Conservation (phyloP, 2,797 vertebrate species). For the Hapalemur alaotrensis region DNA sequence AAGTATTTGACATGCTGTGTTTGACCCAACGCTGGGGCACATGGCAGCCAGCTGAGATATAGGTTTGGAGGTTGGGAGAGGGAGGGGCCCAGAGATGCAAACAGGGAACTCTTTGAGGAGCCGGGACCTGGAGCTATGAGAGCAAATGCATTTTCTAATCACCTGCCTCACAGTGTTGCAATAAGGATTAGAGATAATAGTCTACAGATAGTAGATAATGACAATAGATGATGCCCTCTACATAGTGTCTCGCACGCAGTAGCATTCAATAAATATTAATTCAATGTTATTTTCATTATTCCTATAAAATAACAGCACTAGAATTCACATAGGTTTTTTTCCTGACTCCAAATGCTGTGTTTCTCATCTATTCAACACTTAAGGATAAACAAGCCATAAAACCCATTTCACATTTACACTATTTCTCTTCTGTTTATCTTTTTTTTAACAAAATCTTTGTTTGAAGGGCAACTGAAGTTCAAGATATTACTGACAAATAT, state of each 20-base stretch:
- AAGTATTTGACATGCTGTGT: background rate
- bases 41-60: background rate
- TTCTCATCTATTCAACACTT: background rate
- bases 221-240: background rate
- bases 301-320: background rate
- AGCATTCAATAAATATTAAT: background rate
- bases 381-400: background rate
- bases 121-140: background rate
- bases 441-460: background rate
- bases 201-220: background rate
- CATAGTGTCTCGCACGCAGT: background rate
- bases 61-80: background rate
- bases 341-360: background rate
- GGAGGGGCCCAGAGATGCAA: background rate
- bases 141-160: background rate
- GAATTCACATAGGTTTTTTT: background rate
- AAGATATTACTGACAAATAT: background rate
- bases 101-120: background rate
- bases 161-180: background rate
- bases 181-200: background rate
- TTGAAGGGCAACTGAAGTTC: background rate
- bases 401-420: background rate
- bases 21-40: rapidly evolving
- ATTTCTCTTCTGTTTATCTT: background rate
- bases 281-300: background rate